Evolutionary conservation across 1,140 invertebrate species (phyloP).

Genomic region (Drosophila quadrilineata): DNA sequence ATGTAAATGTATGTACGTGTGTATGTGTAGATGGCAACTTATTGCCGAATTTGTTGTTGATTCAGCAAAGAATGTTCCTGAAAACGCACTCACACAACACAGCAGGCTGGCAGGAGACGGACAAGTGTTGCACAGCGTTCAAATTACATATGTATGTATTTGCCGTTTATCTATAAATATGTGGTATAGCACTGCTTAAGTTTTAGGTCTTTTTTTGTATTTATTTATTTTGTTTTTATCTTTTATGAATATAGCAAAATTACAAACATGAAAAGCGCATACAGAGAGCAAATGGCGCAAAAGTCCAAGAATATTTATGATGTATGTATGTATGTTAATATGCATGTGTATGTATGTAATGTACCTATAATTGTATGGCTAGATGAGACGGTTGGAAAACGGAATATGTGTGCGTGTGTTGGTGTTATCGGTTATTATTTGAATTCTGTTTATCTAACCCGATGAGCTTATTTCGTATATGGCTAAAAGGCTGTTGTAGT

Average conservation of each 20-base stretch:
- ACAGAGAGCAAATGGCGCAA: conserved; percentile 46
- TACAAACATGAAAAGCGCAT: conserved; percentile 55
- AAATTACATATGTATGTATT: neutral
- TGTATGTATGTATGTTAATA: conserved; percentile 24
- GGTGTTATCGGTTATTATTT: conserved; percentile 6
- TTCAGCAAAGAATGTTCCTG: conserved; percentile 31
- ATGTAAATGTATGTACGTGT: conserved; percentile 20
- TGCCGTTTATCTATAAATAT: conserved; percentile 33
- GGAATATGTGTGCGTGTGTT: conserved; percentile 25
- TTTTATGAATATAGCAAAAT: conserved; percentile 51
- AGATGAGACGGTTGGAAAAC: conserved; percentile 47
- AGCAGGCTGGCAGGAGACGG: conserved; percentile 19
- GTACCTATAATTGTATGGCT: conserved; percentile 41
- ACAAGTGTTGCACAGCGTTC: conserved; percentile 41
- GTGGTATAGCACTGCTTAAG: conserved; percentile 19
- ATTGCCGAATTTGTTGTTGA: conserved; percentile 18
- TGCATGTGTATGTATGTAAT: conserved; percentile 20
- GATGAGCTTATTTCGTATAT: conserved; percentile 38
- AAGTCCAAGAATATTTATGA: conserved; percentile 12
- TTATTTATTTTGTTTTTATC: conserved; percentile 9
- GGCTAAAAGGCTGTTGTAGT: conserved; percentile 38
- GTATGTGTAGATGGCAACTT: conserved; percentile 44
- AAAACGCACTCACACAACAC: conserved; percentile 14
- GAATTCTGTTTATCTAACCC: conserved; percentile 24
- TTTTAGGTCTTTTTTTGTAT: conserved; percentile 11